phyloP scores from a whole-genome alignment of 92 coral and sea anemone species.

The Muricea muricata region DNA sequence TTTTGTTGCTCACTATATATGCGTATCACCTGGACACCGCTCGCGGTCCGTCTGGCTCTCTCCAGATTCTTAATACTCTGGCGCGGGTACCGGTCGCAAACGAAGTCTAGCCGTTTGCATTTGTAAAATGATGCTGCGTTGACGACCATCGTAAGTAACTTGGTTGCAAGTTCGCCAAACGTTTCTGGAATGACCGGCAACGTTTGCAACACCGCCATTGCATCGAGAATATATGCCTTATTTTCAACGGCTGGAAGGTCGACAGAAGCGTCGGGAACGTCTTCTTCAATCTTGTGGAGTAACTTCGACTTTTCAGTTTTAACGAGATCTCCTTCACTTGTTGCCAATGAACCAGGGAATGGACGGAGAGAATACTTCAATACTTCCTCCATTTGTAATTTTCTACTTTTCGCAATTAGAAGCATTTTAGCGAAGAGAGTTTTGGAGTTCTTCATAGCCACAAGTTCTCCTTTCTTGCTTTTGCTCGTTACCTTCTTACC shows the following conservation, averaged over 20 bases:
- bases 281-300: slow-evolving; percentile 20
- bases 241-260: neutral
- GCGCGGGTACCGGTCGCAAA: too few relatives aligned
- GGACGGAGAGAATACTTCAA: slow-evolving; percentile 64
- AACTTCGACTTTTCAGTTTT: slow-evolving; percentile 63
- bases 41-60: neutral
- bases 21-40: slow-evolving; percentile 20
- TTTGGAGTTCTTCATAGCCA: slow-evolving; percentile 9
- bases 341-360: slow-evolving; percentile 67
- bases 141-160: neutral
- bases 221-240: neutral
- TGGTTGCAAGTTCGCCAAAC: neutral
- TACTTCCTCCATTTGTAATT: slow-evolving; percentile 58
- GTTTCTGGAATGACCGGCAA: neutral
- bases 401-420: slow-evolving; percentile 69
- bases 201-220: slow-evolving; percentile 7
- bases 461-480: slow-evolving; percentile 14
- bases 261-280: neutral
- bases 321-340: slow-evolving; percentile 57
- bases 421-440: slow-evolving; percentile 65
- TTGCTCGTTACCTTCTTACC: neutral
- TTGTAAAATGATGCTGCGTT: neutral
- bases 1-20: slow-evolving; percentile 12
- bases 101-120: slow-evolving; percentile 2
- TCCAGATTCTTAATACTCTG: slow-evolving; percentile 16